Percentiles rank a stretch among this genome's conserved stretches.
Evolutionary conservation across 2,888 invertebrate species (phyloP).

Genomic region (Rhamnusium bicolor): DNA sequence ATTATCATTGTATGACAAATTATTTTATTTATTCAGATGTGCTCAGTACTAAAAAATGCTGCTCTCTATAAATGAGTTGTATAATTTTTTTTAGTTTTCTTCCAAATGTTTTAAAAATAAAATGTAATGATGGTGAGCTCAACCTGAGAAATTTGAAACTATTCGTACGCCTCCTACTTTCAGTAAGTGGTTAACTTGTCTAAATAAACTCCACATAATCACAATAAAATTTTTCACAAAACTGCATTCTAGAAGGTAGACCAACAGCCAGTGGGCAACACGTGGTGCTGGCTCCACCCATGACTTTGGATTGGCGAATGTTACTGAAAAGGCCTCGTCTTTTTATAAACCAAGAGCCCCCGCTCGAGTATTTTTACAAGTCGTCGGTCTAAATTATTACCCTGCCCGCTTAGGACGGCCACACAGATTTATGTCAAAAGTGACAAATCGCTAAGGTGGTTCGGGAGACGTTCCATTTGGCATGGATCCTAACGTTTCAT

Average conservation of each 20-base stretch:
- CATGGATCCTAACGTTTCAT: background rate
- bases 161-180: background rate
- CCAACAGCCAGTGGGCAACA: background rate
- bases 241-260: background rate
- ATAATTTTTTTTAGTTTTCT: no score
- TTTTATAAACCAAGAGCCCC: constrained; percentile 6
- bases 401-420: background rate
- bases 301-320: background rate
- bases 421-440: constrained; percentile 5
- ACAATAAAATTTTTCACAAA: constrained; percentile 3
- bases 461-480: constrained; percentile 7
- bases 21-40: no score
- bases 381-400: background rate
- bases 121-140: background rate
- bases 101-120: no score
- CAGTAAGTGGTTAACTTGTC: background rate
- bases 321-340: constrained; percentile 4
- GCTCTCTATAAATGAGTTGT: no score
- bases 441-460: background rate
- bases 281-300: constrained; percentile 4
- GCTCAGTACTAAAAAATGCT: no score
- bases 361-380: background rate
- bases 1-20: no score
- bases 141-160: background rate
- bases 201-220: constrained; percentile 6